Evolutionary conservation across 2,113 vertebrate genomes (phyloP), one percentile per base, ranked within the genome.

Genomic region (Tor tambroides): DNA sequence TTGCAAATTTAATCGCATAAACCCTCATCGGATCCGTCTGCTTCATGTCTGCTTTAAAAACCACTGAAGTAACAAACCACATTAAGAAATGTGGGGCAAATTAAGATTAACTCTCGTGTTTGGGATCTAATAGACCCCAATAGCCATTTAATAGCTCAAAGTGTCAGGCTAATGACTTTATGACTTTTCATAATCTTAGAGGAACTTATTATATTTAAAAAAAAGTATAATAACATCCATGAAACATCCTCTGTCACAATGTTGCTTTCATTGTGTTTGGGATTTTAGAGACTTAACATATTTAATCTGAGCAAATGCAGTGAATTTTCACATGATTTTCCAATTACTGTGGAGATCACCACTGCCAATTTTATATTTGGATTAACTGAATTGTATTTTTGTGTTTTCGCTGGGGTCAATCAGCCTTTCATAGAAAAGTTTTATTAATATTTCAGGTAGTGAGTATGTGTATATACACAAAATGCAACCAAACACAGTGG

Each of bases 1-100:
- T 80, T 6, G 12, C n/a, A 10, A 82, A 82, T 41, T 43, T 49
- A 65, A 81, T 81, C 59, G 21, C 41, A 80, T 49, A 49, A 67
- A 67, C 17, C 56, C 79, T 65, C 23, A 32, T 28, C 4, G 6
- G 14, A 17, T 65, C 35, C 28, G 79, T 81, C 35, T 28, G 59
- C 14, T 32, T 79, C 17, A 21, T 43, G 32, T 15, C 59, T 43
- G 59, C 14, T 32, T 56, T n/a, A 46, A 43, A 65, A 10, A 32
- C 23, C 32, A 61, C 15, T 46, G 14, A 43, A 82, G 38, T 65
- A 46, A 11, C 15, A 43, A 65, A 23, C 23, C 28, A 17, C 56
- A 41, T 61, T 32, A 35, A 80, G 11, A 28, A 65, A 65, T 43
- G 1, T 8, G n/a, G n/a, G 23, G 38, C 21, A 78, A 14, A 46